Conservation (phyloP, 2,113 vertebrate genomes). For the Vidua chalybeata region DNA sequence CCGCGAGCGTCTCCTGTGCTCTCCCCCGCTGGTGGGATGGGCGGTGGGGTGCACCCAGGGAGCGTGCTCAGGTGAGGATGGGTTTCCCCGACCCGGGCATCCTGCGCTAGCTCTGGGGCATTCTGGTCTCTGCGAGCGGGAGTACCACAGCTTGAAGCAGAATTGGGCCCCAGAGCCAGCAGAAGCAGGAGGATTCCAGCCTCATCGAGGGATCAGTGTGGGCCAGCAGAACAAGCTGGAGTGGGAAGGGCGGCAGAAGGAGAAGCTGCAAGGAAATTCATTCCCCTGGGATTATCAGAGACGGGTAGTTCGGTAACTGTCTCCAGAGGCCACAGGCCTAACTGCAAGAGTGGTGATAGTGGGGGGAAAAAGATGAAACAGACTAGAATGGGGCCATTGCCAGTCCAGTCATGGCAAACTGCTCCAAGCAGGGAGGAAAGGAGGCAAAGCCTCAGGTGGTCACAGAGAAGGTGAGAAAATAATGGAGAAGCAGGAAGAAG, state of each 20-base stretch:
- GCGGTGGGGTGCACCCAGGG: not conserved
- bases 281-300: not conserved
- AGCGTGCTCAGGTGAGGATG: not conserved
- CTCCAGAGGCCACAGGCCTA: constrained; percentile 42
- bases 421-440: not conserved
- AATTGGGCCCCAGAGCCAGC: not conserved
- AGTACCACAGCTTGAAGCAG: not conserved
- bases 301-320: not conserved
- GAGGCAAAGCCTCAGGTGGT: constrained; percentile 18
- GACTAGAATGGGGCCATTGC: not conserved
- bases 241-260: not conserved
- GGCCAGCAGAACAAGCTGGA: not conserved
- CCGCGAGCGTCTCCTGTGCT: not conserved
- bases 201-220: not conserved
- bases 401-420: not conserved
- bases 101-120: not conserved
- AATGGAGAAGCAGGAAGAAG: not conserved
- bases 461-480: not conserved
- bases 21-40: not conserved
- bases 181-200: not conserved
- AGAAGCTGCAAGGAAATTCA: not conserved
- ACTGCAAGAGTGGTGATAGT: not conserved
- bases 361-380: not conserved
- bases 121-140: not conserved
- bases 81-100: not conserved